These are phyloP conservation scores for Phthorimaea operculella DNA, from an alignment of 1,140 invertebrate species.

Conservation along the genomic window DNA sequence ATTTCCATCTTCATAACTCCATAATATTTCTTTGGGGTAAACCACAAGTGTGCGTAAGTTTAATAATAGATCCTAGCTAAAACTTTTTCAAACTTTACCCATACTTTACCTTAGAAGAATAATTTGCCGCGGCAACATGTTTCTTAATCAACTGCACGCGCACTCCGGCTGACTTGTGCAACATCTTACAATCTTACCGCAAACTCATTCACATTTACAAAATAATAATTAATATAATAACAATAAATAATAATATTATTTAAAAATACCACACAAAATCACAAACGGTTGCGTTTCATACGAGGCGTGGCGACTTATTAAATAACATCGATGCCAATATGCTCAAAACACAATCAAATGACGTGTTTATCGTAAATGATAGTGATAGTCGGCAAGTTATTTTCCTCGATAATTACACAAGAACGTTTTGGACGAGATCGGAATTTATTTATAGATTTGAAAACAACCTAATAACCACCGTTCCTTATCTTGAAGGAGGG, in stretches of 20 bases:
- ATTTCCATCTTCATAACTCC: too few species aligned
- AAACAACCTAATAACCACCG: too few species aligned
- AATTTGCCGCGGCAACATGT: background rate
- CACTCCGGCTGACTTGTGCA: background rate
- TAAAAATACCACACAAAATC: background rate
- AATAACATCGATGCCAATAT: background rate
- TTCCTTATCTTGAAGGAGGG: too few species aligned
- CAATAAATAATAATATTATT: too few species aligned
- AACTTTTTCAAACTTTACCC: too few species aligned
- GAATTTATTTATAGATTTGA: too few species aligned
- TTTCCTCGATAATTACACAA: background rate
- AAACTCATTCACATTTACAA: background rate
- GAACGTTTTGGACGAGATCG: background rate
- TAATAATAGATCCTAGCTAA: too few species aligned
- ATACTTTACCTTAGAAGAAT: conserved; percentile 1
- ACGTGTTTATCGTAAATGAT: conserved; percentile 4
- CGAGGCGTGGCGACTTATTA: background rate
- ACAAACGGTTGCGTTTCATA: background rate
- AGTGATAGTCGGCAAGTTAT: conserved; percentile 1
- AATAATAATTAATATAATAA: background rate
- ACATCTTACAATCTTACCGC: background rate
- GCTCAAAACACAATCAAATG: conserved; percentile 2
- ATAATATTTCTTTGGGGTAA: too few species aligned
- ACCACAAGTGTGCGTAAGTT: too few species aligned
- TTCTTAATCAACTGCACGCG: background rate